phyloP scores from a whole-genome alignment of 1,140 invertebrate species.

The Pristionchus pacificus region DNA sequence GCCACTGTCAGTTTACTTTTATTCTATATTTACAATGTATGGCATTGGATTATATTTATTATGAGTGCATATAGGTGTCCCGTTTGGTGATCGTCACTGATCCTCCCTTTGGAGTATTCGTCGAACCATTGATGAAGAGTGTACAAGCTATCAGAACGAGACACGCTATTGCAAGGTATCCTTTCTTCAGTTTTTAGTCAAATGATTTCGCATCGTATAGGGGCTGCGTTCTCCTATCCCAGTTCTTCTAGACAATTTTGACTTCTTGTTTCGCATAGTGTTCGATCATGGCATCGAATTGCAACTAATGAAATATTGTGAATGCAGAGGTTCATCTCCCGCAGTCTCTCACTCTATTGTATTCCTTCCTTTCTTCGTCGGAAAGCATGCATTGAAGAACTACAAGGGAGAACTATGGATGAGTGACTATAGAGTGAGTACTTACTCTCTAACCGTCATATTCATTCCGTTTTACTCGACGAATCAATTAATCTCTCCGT shows the following conservation, averaged over 20 bases:
- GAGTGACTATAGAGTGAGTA: slow-evolving; percentile 24
- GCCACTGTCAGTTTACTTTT: slow-evolving; percentile 2
- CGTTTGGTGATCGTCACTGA: slow-evolving; percentile 13
- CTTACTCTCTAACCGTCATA: no score
- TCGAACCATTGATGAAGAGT: slow-evolving; percentile 27
- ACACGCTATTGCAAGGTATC: background rate
- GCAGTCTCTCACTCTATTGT: slow-evolving; percentile 10
- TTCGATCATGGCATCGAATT: no score
- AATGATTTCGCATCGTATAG: no score
- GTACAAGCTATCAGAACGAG: slow-evolving; percentile 15
- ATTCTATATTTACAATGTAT: slow-evolving; percentile 5
- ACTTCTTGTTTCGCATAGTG: no score
- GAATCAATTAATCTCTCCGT: no score
- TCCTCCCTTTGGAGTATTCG: slow-evolving; percentile 33
- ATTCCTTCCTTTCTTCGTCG: slow-evolving; percentile 24
- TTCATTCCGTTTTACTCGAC: no score
- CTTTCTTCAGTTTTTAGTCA: background rate
- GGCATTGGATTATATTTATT: slow-evolving; percentile 12
- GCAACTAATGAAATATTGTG: no score
- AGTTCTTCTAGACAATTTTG: no score
- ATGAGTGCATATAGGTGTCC: slow-evolving; percentile 14
- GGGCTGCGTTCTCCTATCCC: no score
- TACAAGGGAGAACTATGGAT: slow-evolving; percentile 22
- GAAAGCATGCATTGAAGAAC: slow-evolving; percentile 21
- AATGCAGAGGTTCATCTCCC: background rate